Conservation (phyloP, 2,797 vertebrate species). For the Bovichtus diacanthus region DNA sequence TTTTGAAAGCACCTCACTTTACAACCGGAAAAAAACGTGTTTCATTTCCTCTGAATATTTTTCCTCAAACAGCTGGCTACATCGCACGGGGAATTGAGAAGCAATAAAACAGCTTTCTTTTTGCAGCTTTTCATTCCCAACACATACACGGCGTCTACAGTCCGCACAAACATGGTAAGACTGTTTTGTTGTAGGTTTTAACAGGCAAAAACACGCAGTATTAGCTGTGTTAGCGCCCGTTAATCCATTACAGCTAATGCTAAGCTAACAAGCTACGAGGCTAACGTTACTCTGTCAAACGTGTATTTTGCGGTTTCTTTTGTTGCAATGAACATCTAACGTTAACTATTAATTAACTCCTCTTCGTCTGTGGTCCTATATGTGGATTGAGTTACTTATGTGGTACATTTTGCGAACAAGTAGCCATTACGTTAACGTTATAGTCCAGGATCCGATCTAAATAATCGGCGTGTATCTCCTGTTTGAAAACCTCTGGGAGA, state of each 20-base stretch:
- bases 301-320: neutral
- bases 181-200: neutral
- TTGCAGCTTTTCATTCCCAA: conserved; percentile 4
- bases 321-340: neutral
- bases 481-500: neutral
- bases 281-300: conserved; percentile 30
- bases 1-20: conserved; percentile 43
- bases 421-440: neutral
- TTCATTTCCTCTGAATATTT: conserved; percentile 61
- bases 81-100: conserved; percentile 8
- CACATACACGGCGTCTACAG: neutral
- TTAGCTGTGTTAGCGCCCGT: neutral
- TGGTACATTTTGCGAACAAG: neutral
- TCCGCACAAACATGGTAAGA: conserved; percentile 73
- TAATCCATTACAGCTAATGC: conserved; percentile 55
- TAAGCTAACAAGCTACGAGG: conserved; percentile 63
- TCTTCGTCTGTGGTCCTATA: accelerated
- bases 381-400: neutral
- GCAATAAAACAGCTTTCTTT: conserved; percentile 1
- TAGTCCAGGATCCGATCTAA: neutral
- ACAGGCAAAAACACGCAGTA: neutral
- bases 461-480: neutral
- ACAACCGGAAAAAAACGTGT: conserved; percentile 52
- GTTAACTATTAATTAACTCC: accelerated
- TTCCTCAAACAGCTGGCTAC: conserved; percentile 3